Evolutionary conservation across 2,888 invertebrate genomes (phyloP).

Genomic region (Diaprepes abbreviatus): DNA sequence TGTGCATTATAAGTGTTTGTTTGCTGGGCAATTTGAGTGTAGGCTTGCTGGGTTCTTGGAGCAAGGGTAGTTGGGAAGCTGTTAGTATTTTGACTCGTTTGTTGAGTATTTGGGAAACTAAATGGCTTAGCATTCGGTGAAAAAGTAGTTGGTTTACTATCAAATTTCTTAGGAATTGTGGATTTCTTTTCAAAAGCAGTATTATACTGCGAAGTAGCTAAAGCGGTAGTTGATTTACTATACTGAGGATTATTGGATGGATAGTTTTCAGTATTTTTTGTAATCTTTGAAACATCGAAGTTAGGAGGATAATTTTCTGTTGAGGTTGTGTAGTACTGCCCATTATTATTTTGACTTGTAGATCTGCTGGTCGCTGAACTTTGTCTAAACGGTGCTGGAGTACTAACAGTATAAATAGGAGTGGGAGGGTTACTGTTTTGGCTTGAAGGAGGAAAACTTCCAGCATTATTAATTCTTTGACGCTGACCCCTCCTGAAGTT

Average conservation of each 20-base stretch:
- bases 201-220: slow-evolving; percentile 55
- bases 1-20: slow-evolving; percentile 55
- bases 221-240: slow-evolving; percentile 56
- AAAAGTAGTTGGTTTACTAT: slow-evolving; percentile 63
- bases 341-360: slow-evolving; percentile 45
- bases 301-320: slow-evolving; percentile 61
- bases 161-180: slow-evolving; percentile 57
- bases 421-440: slow-evolving; percentile 55
- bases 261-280: slow-evolving; percentile 51
- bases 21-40: slow-evolving; percentile 59
- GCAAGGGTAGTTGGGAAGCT: slow-evolving; percentile 62
- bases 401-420: slow-evolving; percentile 62
- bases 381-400: slow-evolving; percentile 65
- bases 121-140: slow-evolving; percentile 60
- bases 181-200: slow-evolving; percentile 58
- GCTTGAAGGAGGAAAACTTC: slow-evolving; percentile 50
- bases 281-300: slow-evolving; percentile 54
- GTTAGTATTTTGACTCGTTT: slow-evolving; percentile 44
- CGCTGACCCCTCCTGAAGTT: slow-evolving; percentile 52
- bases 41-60: slow-evolving; percentile 62
- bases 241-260: slow-evolving; percentile 53
- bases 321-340: slow-evolving; percentile 50
- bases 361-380: slow-evolving; percentile 53
- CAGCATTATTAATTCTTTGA: slow-evolving; percentile 53
- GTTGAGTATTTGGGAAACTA: slow-evolving; percentile 49